Evolutionary conservation across 2,113 vertebrate genomes (phyloP).

Genomic region (Pao palembangensis): DNA sequence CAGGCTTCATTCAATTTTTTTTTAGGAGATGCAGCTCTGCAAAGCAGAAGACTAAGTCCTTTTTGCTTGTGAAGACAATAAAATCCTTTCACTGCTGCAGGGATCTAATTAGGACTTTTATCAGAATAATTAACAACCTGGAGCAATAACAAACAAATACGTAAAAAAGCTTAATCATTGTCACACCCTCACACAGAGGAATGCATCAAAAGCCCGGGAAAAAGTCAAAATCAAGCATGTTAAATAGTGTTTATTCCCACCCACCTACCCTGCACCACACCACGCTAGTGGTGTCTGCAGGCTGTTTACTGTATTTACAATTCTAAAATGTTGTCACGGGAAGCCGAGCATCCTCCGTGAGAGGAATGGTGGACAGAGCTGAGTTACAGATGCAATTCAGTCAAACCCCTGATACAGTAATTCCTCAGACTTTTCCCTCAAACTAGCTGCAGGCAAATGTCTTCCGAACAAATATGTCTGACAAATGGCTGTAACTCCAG

Average conservation of each 20-base stretch:
- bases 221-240: neutral
- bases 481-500: slow-evolving; percentile 23
- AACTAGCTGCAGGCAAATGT: slow-evolving; percentile 4
- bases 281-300: slow-evolving; percentile 14
- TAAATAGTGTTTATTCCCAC: neutral
- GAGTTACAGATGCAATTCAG: slow-evolving; percentile 25
- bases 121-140: too few relatives aligned
- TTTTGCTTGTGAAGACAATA: too few relatives aligned
- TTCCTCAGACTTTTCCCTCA: slow-evolving; percentile 20
- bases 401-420: slow-evolving; percentile 24
- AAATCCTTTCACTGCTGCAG: too few relatives aligned
- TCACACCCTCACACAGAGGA: too few relatives aligned
- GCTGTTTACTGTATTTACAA: slow-evolving; percentile 10
- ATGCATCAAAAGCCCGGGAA: neutral
- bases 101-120: too few relatives aligned
- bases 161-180: too few relatives aligned
- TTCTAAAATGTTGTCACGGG: slow-evolving; percentile 9
- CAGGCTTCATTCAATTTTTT: too few relatives aligned
- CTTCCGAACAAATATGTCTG: slow-evolving; percentile 14
- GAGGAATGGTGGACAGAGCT: slow-evolving; percentile 26
- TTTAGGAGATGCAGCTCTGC: too few relatives aligned
- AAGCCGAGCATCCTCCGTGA: slow-evolving; percentile 14
- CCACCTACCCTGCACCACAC: neutral
- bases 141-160: too few relatives aligned
- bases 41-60: too few relatives aligned